Conservation (phyloP, 1,140 invertebrate species). For the Bombus consobrinus region DNA sequence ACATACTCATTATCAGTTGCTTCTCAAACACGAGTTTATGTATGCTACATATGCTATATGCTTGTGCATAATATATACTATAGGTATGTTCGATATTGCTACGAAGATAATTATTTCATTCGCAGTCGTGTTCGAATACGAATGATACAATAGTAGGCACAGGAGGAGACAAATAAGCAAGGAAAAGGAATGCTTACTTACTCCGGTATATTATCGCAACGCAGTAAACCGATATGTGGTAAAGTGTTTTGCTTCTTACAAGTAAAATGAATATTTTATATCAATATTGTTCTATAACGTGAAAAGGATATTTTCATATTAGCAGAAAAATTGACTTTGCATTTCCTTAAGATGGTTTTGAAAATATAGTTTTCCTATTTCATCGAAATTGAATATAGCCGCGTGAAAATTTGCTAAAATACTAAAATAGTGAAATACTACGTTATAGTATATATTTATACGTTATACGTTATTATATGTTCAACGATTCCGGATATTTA, state of each 20-base stretch:
- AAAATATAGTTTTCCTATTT: too few species aligned
- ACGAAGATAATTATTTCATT: neutral
- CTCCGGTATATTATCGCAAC: neutral
- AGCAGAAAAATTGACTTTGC: too few species aligned
- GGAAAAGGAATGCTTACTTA: neutral
- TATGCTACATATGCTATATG: too few species aligned
- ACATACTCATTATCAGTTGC: neutral
- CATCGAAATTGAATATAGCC: too few species aligned
- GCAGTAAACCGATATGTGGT: neutral
- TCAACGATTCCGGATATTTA: too few species aligned
- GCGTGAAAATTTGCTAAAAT: too few species aligned
- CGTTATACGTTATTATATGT: too few species aligned
- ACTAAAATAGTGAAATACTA: too few species aligned
- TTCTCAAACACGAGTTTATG: neutral
- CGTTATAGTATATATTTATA: too few species aligned
- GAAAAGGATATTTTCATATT: neutral
- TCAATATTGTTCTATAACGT: neutral
- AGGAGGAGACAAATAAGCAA: neutral
- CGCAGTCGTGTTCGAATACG: neutral
- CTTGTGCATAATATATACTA: neutral
- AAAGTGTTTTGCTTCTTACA: neutral
- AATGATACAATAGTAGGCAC: neutral
- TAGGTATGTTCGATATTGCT: slow-evolving; percentile 3
- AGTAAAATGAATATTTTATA: neutral
- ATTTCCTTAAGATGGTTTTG: too few species aligned